Conservation (phyloP, 1,140 invertebrate species). For the Anagrus nilaparvatae region DNA sequence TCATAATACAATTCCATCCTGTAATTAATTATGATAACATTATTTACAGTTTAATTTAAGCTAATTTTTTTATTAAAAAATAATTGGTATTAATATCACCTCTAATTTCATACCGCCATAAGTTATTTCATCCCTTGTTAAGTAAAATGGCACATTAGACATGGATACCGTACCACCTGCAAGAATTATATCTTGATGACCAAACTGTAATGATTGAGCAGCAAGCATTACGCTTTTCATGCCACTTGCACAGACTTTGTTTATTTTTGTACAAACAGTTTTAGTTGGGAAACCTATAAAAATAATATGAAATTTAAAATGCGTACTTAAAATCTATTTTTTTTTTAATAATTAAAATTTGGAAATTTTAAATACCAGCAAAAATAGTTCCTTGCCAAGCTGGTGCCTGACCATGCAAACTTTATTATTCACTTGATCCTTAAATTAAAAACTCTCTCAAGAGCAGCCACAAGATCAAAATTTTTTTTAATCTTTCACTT, state of each 20-base stretch:
- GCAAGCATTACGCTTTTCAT: conserved; percentile 96
- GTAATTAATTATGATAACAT: conserved; percentile 16
- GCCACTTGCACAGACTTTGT: conserved; percentile 98
- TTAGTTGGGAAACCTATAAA: conserved; percentile 66
- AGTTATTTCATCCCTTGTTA: conserved; percentile 75
- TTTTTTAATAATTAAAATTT: conserved; percentile 10
- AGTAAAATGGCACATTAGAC: conserved; percentile 96
- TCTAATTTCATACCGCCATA: conserved; percentile 88
- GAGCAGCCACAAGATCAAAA: conserved; percentile 71
- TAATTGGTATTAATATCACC: conserved; percentile 30
- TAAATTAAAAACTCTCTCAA: conserved; percentile 72
- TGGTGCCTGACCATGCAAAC: conserved; percentile 76
- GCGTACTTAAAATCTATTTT: no score
- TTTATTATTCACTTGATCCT: conserved; percentile 80
- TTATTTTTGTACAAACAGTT: conserved; percentile 89
- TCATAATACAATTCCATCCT: conserved; percentile 94
- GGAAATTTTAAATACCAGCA: conserved; percentile 49
- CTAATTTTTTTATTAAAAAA: neutral
- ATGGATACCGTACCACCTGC: conserved; percentile 99
- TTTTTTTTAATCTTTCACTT: conserved; percentile 42
- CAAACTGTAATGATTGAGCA: conserved; percentile 76
- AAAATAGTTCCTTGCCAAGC: conserved; percentile 89
- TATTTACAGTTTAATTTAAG: neutral
- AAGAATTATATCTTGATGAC: conserved; percentile 70
- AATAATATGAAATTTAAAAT: no score